phyloP scores from a whole-genome alignment of 2,113 vertebrate genomes.

The Myiagra hebetior region DNA sequence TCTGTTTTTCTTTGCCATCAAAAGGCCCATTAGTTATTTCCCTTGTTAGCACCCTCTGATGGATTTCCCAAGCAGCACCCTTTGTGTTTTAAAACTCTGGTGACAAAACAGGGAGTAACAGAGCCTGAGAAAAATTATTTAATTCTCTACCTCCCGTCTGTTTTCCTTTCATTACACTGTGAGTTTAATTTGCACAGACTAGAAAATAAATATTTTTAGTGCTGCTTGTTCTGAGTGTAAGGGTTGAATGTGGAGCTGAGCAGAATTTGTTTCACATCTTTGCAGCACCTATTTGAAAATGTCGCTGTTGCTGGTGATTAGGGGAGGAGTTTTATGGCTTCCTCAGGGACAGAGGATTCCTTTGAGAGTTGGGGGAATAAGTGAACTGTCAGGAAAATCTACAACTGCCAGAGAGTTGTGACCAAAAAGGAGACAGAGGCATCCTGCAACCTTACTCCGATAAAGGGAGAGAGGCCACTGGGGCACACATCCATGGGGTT shows the following conservation, averaged over 20 bases:
- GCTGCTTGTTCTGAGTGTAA: neutral
- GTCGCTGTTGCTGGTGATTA: neutral
- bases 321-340: neutral
- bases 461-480: neutral
- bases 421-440: neutral
- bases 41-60: neutral
- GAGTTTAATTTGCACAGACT: neutral
- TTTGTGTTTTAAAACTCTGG: neutral
- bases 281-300: neutral
- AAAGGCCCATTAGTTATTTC: neutral
- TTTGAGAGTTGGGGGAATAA: neutral
- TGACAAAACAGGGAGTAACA: neutral
- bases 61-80: neutral
- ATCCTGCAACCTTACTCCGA: neutral
- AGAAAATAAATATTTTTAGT: neutral
- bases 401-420: neutral
- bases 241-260: neutral
- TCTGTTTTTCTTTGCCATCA: neutral
- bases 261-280: neutral
- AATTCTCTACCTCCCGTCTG: neutral
- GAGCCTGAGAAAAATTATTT: neutral
- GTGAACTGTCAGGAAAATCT: neutral
- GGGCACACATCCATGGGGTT: neutral
- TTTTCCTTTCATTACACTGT: neutral
- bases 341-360: neutral